Conservation (phyloP, 64 coral and sea anemone genomes). For the Stylophora pistillata region DNA sequence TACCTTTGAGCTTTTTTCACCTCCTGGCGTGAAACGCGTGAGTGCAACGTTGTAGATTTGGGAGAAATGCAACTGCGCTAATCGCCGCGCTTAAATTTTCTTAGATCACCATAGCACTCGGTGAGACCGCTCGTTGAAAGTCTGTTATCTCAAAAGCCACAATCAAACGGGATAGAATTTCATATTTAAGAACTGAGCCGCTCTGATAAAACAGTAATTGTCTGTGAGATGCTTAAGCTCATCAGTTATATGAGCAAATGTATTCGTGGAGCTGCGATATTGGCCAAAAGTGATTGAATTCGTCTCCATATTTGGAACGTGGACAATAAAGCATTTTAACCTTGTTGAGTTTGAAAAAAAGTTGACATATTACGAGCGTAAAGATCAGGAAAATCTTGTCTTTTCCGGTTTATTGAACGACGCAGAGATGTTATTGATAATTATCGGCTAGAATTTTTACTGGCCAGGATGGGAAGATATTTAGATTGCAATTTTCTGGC, state of each 20-base stretch:
- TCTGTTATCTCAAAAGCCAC: too few relatives aligned
- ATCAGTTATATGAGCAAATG: background rate
- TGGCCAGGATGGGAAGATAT: slow-evolving; percentile 4
- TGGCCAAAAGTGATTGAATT: background rate
- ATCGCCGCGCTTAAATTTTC: too few relatives aligned
- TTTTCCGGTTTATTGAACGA: slow-evolving; percentile 37
- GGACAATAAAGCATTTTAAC: slow-evolving; percentile 1
- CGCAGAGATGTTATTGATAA: slow-evolving; percentile 9
- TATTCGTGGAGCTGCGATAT: background rate
- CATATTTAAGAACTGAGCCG: slow-evolving; percentile 27
- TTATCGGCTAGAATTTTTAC: background rate
- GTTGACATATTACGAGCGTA: slow-evolving; percentile 14
- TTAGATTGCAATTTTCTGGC: slow-evolving; percentile 1
- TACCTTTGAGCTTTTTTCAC: too few relatives aligned
- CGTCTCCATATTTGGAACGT: background rate
- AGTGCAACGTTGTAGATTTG: too few relatives aligned
- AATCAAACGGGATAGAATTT: background rate
- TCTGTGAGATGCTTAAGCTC: slow-evolving; percentile 21
- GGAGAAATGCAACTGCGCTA: too few relatives aligned
- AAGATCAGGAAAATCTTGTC: background rate
- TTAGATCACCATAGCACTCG: too few relatives aligned
- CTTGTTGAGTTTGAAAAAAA: background rate
- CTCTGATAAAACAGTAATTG: slow-evolving; percentile 21
- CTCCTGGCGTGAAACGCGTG: too few relatives aligned
- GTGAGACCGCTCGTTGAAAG: too few relatives aligned